A percentile compares a stretch with the other conserved stretches of the same genome.
Evolutionary conservation across 2,113 vertebrate genomes (phyloP).

Genomic region (Bufo gargarizans): DNA sequence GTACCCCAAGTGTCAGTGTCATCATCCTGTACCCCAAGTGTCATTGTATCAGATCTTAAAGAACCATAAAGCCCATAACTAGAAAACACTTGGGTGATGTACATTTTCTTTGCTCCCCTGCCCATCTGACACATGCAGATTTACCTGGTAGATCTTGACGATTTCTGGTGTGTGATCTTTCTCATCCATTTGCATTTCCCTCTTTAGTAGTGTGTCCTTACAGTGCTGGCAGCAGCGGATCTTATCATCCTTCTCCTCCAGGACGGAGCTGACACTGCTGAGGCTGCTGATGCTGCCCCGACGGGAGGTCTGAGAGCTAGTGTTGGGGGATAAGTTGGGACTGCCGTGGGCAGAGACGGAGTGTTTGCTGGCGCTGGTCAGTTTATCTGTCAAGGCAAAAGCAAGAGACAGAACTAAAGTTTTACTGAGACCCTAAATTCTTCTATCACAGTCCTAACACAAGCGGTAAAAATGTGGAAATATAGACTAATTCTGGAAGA

Average conservation of each 20-base stretch:
- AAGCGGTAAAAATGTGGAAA: neutral
- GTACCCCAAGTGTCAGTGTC: too few species aligned
- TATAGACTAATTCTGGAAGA: neutral
- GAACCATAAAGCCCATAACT: too few species aligned
- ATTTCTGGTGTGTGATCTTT: slow-evolving; percentile 83
- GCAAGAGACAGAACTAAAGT: neutral
- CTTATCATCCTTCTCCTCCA: slow-evolving; percentile 92
- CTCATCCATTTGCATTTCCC: slow-evolving; percentile 91
- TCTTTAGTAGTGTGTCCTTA: slow-evolving; percentile 86
- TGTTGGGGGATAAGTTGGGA: slow-evolving; percentile 76
- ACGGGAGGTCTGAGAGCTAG: slow-evolving; percentile 80
- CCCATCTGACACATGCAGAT: too few species aligned
- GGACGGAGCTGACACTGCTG: slow-evolving; percentile 88
- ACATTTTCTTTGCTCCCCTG: too few species aligned
- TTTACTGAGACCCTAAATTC: neutral
- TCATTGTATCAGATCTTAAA: too few species aligned
- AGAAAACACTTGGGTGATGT: too few species aligned
- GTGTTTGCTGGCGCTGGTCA: slow-evolving; percentile 86
- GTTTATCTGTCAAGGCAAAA: slow-evolving; percentile 72
- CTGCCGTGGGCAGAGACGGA: slow-evolving; percentile 78
- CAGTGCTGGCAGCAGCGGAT: slow-evolving; percentile 94
- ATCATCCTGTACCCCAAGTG: too few species aligned
- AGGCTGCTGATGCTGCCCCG: slow-evolving; percentile 90
- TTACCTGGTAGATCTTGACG: slow-evolving; percentile 91
- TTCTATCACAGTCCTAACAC: neutral